Conservation (phyloP, 2,113 vertebrate species). For the Cyrtonyx montezumae region DNA sequence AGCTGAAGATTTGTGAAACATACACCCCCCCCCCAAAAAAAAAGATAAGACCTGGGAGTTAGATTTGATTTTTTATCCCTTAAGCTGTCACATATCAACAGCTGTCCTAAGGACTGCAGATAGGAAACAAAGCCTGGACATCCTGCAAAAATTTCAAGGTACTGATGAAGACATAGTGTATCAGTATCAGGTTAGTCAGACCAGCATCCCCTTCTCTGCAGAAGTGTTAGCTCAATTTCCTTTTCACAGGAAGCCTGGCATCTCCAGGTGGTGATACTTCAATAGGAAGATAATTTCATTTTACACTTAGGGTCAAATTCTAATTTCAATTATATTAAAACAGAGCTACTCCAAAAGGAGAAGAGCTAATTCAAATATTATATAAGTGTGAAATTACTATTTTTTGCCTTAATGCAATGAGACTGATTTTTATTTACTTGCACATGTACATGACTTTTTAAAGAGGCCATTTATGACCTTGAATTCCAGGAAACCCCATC, state of each 20-base stretch:
- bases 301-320: not conserved
- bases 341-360: not conserved
- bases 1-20: not conserved
- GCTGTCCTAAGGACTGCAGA: not conserved
- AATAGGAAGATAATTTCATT: not conserved
- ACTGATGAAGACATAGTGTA: not conserved
- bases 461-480: not conserved
- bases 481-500: not conserved
- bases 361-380: not conserved
- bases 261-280: not conserved
- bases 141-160: not conserved
- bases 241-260: not conserved
- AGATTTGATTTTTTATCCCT: not conserved
- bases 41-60: not conserved
- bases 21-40: no score
- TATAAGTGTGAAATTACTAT: not conserved
- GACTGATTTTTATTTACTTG: not conserved
- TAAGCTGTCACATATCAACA: not conserved
- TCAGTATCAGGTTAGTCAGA: not conserved
- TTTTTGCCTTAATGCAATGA: not conserved
- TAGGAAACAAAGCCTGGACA: conserved; percentile 2
- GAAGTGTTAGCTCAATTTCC: not conserved
- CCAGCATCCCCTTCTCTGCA: not conserved
- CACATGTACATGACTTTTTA: not conserved
- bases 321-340: not conserved